Evolutionary conservation across 2,113 vertebrate genomes (phyloP).

Genomic region (Crotophaga sulcirostris): DNA sequence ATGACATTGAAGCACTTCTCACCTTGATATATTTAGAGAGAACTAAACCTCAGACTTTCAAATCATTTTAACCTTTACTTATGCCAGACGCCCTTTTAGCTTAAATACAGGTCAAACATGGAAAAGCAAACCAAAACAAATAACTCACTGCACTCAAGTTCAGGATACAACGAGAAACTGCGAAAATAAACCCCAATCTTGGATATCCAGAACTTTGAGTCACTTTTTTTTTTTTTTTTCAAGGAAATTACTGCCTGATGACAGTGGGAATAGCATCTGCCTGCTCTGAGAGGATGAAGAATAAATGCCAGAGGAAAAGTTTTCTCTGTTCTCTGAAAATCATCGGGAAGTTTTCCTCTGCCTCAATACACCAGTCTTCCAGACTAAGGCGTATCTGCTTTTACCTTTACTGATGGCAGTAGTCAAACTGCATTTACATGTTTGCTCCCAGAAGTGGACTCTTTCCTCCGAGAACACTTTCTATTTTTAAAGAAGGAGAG

Average conservation of each 20-base stretch:
- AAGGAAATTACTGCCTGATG: background rate
- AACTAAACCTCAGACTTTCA: background rate
- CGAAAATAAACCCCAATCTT: background rate
- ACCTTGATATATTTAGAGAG: background rate
- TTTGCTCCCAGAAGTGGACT: background rate
- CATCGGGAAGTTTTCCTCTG: background rate
- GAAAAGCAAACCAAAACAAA: background rate
- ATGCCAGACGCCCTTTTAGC: background rate
- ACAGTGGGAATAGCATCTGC: background rate
- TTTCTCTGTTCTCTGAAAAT: background rate
- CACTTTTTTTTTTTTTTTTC: background rate
- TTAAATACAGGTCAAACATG: background rate
- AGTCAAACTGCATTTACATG: background rate
- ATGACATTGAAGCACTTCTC: background rate
- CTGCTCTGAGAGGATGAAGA: background rate
- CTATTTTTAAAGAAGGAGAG: constrained; percentile 19
- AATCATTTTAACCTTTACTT: background rate
- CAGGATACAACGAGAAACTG: background rate
- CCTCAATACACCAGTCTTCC: background rate
- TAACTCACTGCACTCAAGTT: background rate
- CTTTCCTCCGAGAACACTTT: background rate
- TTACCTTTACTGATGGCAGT: background rate
- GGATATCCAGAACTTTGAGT: background rate
- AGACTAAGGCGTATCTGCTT: background rate
- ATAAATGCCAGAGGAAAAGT: background rate